phyloP scores from a whole-genome alignment of 2,113 vertebrate species.

The Danionella cerebrum region DNA sequence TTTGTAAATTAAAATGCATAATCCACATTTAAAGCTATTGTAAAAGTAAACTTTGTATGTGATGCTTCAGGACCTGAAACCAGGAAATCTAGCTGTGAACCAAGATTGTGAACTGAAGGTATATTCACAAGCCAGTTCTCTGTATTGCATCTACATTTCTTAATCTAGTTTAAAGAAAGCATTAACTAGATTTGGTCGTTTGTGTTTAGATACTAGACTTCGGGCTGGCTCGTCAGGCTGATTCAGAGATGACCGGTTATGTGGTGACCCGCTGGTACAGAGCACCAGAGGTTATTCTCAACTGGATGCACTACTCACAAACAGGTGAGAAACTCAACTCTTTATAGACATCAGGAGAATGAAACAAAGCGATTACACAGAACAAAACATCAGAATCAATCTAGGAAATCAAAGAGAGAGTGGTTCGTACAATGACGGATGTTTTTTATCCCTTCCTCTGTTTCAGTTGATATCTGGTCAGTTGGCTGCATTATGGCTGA shows the following conservation, averaged over 20 bases:
- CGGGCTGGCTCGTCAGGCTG: conserved; percentile 86
- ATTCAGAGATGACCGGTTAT: conserved; percentile 96
- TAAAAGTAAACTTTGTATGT: neutral
- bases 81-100: conserved; percentile 88
- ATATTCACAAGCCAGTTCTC: too few relatives aligned
- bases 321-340: conserved; percentile 67
- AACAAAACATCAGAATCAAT: neutral
- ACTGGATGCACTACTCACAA: conserved; percentile 96
- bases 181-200: neutral
- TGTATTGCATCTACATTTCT: too few relatives aligned
- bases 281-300: conserved; percentile 94
- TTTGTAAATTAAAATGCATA: too few relatives aligned
- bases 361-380: neutral
- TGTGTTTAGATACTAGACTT: conserved; percentile 88
- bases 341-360: neutral
- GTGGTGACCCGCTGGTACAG: conserved; percentile 97
- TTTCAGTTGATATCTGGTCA: conserved; percentile 95
- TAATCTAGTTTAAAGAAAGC: too few relatives aligned
- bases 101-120: conserved; percentile 97
- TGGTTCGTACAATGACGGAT: neutral
- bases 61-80: conserved; percentile 82
- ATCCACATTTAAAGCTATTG: neutral
- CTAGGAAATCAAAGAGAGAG: neutral
- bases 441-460: neutral
- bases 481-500: conserved; percentile 98